Evolutionary conservation across 92 coral and sea anemone genomes (phyloP).

Genomic region (Epizoanthus stellaris): DNA sequence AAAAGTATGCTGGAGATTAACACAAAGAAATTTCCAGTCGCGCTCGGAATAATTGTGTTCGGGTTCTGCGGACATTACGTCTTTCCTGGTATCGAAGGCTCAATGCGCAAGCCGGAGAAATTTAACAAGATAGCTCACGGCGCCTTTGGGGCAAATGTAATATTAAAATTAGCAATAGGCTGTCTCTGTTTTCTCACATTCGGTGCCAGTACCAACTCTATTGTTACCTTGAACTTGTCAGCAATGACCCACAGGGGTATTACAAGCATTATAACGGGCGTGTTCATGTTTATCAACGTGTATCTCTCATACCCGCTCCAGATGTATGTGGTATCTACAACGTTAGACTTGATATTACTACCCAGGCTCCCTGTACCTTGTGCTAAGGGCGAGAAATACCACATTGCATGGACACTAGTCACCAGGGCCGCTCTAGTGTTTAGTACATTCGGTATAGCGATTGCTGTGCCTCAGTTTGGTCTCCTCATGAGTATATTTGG

Average conservation of each 20-base stretch:
- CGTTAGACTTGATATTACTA: conserved; percentile 63
- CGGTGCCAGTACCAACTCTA: conserved; percentile 64
- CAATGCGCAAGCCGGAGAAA: conserved; percentile 74
- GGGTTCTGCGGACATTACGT: conserved; percentile 78
- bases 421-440: conserved; percentile 65
- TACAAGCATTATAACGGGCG: conserved; percentile 57
- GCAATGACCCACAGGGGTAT: conserved; percentile 47
- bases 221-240: conserved; percentile 65
- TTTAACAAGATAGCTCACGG: conserved; percentile 68
- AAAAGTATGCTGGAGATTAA: conserved; percentile 60
- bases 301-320: conserved; percentile 82
- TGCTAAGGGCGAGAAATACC: conserved; percentile 50
- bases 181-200: conserved; percentile 67
- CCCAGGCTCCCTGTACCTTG: conserved; percentile 65
- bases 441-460: conserved; percentile 69
- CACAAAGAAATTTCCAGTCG: conserved; percentile 60
- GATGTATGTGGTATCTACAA: conserved; percentile 75
- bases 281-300: conserved; percentile 63
- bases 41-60: conserved; percentile 72
- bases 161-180: conserved; percentile 62
- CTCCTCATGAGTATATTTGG: conserved; percentile 82
- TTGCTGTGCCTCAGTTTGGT: conserved; percentile 84
- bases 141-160: conserved; percentile 62
- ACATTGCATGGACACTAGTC: conserved; percentile 50
- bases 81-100: conserved; percentile 83